Base-by-base conservation (phyloP, 1,140 invertebrate genomes). In the Stenopsyche tienmushanensis region DNA sequence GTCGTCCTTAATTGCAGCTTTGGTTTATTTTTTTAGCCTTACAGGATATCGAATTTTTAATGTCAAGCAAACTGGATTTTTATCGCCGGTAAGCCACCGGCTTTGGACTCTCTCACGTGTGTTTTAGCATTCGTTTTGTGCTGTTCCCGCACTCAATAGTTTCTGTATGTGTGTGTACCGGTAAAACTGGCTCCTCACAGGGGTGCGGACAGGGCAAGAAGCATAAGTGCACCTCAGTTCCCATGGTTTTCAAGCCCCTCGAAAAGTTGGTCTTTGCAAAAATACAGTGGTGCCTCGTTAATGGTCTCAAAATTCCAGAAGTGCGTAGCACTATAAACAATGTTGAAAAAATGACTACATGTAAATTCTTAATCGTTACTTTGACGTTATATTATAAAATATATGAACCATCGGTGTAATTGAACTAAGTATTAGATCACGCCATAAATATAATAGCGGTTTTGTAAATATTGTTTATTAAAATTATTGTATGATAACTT, bases 41-140 rank as follows among this genome's bases (percentile, higher is more conserved):
- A n/a, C n/a, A n/a, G n/a, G n/a, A n/a, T n/a, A n/a, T n/a, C n/a
- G n/a, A n/a, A n/a, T n/a, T n/a, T n/a, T n/a, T n/a, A n/a, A n/a
- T n/a, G n/a, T n/a, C n/a, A n/a, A n/a, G n/a, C 8, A 34, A 60
- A 60, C 57, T 42, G 57, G 57, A 47, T 60, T 60, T 60, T 25
- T 23, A 20, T 18, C 25, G 52, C 26, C 21, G 1, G 20, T 47
- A 23, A 60, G 41, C 23, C 20, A 15, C 42, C 57, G 25, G 24
- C 21, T 41, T 9, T 44, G 57, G 57, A 60, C 47, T 60, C 57
- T 60, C 57, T 60, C 57, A 60, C 57, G 57, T 60, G 57, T 47
- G 24, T 34, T 39, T 42, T 57, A n/a, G 54, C 54, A 18, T 57
- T 39, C 41, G 41, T 60, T 44, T 60, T 44, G 41, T 58, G 17